Conservation (phyloP, 2,797 vertebrate genomes). For the Smutsia temminckii region DNA sequence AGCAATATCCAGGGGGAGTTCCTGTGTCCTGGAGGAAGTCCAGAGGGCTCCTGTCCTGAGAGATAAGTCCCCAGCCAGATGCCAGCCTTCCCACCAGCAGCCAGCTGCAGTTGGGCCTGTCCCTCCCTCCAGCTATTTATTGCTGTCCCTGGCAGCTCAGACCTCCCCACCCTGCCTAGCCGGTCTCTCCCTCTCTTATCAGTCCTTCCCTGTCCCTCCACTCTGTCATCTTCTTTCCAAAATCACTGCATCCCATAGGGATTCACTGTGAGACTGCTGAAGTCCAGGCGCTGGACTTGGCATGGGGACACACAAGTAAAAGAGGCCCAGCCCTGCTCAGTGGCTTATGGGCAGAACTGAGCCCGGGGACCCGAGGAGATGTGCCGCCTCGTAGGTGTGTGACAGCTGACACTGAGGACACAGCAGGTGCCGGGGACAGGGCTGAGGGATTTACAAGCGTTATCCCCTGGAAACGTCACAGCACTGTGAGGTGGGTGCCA, state of each 20-base stretch:
- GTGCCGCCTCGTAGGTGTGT: neutral
- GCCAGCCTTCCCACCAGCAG: neutral
- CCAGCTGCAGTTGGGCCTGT: neutral
- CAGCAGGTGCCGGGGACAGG: neutral
- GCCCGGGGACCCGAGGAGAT: accelerated
- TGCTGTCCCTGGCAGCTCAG: neutral
- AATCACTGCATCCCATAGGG: neutral
- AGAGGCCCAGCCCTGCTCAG: neutral
- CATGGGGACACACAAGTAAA: neutral
- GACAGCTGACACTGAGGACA: accelerated
- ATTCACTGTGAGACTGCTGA: neutral
- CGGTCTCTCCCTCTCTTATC: neutral
- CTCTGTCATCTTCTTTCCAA: neutral
- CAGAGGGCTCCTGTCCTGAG: neutral
- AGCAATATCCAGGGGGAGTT: neutral
- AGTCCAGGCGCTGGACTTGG: neutral
- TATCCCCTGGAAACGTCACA: neutral
- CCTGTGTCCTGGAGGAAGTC: neutral
- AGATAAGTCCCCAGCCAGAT: neutral
- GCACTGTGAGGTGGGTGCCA: neutral
- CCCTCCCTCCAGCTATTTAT: neutral
- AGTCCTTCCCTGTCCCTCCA: neutral
- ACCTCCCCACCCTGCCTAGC: neutral
- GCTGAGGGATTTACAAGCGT: neutral
- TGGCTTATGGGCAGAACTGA: neutral